Conservation (phyloP, 1,140 invertebrate genomes). For the Cotesia vestalis region DNA sequence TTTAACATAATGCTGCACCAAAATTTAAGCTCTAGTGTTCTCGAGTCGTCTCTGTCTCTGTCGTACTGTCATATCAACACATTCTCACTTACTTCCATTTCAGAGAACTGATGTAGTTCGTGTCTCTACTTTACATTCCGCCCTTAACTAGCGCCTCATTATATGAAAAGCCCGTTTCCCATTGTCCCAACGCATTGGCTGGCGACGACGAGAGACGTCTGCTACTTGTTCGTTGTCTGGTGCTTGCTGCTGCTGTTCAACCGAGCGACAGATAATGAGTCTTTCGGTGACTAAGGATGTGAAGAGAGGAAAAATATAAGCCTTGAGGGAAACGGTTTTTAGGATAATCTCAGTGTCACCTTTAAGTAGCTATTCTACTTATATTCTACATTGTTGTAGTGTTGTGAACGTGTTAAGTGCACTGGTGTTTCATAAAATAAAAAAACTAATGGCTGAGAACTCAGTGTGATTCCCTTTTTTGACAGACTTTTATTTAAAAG, state of each 20-base stretch:
- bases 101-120: slow-evolving; percentile 16
- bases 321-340: slow-evolving; percentile 19
- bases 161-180: slow-evolving; percentile 47
- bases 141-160: slow-evolving; percentile 52
- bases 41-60: slow-evolving; percentile 9
- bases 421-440: too few species aligned
- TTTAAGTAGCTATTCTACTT: too few species aligned
- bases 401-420: too few species aligned
- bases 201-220: slow-evolving; percentile 21
- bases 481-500: slow-evolving; percentile 13
- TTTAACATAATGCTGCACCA: too few species aligned
- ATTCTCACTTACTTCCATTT: slow-evolving; percentile 28
- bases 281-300: slow-evolving; percentile 31
- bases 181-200: slow-evolving; percentile 44
- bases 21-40: too few species aligned
- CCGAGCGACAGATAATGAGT: slow-evolving; percentile 46
- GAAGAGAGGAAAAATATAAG: slow-evolving; percentile 21
- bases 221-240: too few species aligned
- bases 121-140: slow-evolving; percentile 28
- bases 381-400: too few species aligned
- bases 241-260: neutral
- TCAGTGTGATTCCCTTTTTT: too few species aligned
- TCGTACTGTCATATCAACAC: slow-evolving; percentile 28
- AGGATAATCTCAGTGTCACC: slow-evolving; percentile 40
- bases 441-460: too few species aligned